Evolutionary conservation across 2,797 vertebrate species (phyloP), one percentile per base, ranked within the genome.

Genomic region (Phylloscopus collybita): DNA sequence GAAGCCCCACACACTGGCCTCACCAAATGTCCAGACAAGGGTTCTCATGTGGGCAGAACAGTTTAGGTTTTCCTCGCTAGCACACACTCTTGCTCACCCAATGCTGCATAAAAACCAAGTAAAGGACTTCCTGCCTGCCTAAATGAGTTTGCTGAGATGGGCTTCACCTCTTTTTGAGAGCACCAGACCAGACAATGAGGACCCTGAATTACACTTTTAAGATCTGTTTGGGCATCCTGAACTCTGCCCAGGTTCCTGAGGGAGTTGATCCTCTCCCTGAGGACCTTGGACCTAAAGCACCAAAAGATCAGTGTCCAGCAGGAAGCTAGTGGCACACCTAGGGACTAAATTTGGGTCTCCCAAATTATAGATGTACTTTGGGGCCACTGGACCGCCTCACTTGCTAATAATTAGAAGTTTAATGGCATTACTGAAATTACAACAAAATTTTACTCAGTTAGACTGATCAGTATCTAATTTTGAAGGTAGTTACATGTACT

Each of bases 391-490:
- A 86, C 74, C 40, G 26, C 44, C 60, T 70, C 51, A 21, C 44
- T 88, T 73, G 27, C 19, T 87, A 38, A 40, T 70, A 88, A 81
- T 80, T 76, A 81, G 59, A 81, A 73, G 53, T 92, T 93, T 88
- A 92, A 84, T 29, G 17, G 56, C 22, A 86, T 95, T 88, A 81
- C 49, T 92, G 90, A 95, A 95, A 94, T 87, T 87, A 61, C 54
- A 93, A 87, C 45, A 53, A 61, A 86, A 74, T 94, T 94, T 88
- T 84, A 90, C 69, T 81, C 80, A 82, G 61, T 93, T 89, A 91
- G 80, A 85, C 92, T 87, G 88, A 96, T 94, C 88, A 78, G 81
- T 93, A 61, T 91, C 90, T 97, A 93, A 96, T 92, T 96, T 78
- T 93, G 86, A 95, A 92, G 89, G 92, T 78, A 94, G 88, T 80